A percentile compares a stretch with the other conserved stretches of the same genome.
These are phyloP conservation scores for Doris montereyensis DNA, from an alignment of 2,888 invertebrate genomes.

Conservation along the genomic window DNA sequence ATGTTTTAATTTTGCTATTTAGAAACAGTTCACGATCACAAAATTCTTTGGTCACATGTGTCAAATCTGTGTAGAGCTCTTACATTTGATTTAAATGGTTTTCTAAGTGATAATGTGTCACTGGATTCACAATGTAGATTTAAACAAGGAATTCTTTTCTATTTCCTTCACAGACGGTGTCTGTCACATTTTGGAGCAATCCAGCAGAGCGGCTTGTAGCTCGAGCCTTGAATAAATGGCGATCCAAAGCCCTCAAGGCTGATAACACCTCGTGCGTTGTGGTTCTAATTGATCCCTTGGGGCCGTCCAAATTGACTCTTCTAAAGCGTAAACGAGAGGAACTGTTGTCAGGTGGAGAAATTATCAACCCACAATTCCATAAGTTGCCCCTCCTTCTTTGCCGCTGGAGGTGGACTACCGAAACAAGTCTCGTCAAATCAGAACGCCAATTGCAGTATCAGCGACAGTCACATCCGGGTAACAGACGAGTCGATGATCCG, in stretches of 20 bases:
- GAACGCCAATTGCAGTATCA: slow-evolving; percentile 42
- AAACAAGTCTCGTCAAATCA: slow-evolving; percentile 31
- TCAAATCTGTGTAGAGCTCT: background rate
- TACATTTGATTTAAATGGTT: background rate
- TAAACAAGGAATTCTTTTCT: background rate
- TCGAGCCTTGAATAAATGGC: slow-evolving; percentile 88
- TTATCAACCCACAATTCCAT: background rate
- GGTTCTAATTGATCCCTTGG: slow-evolving; percentile 91
- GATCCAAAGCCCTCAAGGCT: slow-evolving; percentile 87
- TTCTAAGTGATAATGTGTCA: background rate
- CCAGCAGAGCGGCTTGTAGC: slow-evolving; percentile 92
- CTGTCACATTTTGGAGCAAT: slow-evolving; percentile 78
- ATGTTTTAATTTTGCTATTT: background rate
- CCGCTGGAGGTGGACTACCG: slow-evolving; percentile 8
- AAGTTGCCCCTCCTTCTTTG: slow-evolving; percentile 2
- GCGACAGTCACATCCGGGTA: slow-evolving; percentile 36
- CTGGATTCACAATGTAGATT: background rate
- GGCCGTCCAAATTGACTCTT: slow-evolving; percentile 74
- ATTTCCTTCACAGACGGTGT: slow-evolving; percentile 56
- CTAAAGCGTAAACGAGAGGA: slow-evolving; percentile 61
- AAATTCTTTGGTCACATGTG: background rate
- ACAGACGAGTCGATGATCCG: slow-evolving; percentile 40
- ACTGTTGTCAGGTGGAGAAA: slow-evolving; percentile 37
- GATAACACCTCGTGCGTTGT: slow-evolving; percentile 97
- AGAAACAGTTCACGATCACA: background rate